phyloP scores from a whole-genome alignment of 2,888 invertebrate species.

The Leucoma salicis region DNA sequence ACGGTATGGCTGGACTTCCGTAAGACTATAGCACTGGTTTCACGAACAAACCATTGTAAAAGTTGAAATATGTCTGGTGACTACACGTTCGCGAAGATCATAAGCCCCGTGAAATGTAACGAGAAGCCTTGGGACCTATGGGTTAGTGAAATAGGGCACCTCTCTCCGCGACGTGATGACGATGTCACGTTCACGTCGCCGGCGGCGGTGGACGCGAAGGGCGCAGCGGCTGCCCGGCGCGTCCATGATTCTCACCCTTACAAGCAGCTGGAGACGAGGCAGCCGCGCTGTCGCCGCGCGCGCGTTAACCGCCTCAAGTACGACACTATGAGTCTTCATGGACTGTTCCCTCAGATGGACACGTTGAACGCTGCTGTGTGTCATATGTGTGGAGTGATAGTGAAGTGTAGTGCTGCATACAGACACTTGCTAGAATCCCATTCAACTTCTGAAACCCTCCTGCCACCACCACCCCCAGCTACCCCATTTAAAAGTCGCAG shows the following conservation, averaged over 20 bases:
- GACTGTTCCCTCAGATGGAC: slow-evolving; percentile 90
- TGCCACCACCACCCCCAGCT: slow-evolving; percentile 71
- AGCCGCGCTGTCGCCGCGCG: slow-evolving; percentile 57
- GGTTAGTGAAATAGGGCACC: slow-evolving; percentile 75
- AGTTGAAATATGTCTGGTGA: slow-evolving; percentile 72
- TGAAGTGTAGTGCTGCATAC: slow-evolving; percentile 90
- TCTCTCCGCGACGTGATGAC: slow-evolving; percentile 71
- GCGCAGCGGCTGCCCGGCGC: slow-evolving; percentile 51
- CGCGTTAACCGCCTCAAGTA: slow-evolving; percentile 78
- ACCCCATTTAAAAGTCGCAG: slow-evolving; percentile 54
- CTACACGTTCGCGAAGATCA: slow-evolving; percentile 65
- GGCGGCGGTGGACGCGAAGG: slow-evolving; percentile 56
- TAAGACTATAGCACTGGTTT: slow-evolving; percentile 54
- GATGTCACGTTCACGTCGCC: slow-evolving; percentile 56
- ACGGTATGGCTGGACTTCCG: slow-evolving; percentile 70
- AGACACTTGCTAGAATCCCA: slow-evolving; percentile 86
- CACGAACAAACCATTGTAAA: slow-evolving; percentile 48
- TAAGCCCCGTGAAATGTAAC: slow-evolving; percentile 74
- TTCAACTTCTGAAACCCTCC: slow-evolving; percentile 61
- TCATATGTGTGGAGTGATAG: slow-evolving; percentile 88
- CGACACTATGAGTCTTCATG: slow-evolving; percentile 88
- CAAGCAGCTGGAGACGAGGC: slow-evolving; percentile 46
- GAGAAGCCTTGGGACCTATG: slow-evolving; percentile 80
- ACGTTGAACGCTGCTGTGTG: slow-evolving; percentile 89
- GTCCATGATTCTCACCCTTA: slow-evolving; percentile 55